Evolutionary conservation across 2,888 invertebrate species (phyloP), one percentile per base, ranked within the genome.

Genomic region (Deladenus siricidicola): DNA sequence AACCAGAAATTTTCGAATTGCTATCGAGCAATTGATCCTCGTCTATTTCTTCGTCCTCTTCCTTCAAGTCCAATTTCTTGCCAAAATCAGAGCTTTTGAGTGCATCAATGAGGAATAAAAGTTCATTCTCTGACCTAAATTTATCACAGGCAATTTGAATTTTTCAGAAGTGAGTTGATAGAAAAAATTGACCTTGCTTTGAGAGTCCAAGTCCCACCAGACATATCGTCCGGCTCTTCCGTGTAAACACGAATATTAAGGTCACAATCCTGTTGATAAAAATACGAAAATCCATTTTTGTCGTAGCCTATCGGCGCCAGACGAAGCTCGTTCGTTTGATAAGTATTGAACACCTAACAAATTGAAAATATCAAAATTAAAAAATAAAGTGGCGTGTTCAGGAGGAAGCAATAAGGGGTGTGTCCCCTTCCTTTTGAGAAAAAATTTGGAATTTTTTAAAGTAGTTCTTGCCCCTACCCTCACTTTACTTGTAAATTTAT

Each of bases 221-320:
- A 59, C 24, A 58, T 49, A 79, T 96, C 94, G 81, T 96, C 94
- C 69, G 88, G 85, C 79, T 96, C 92, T 81, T 96, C 96, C 78
- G 88, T 87, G 81, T 92, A 98, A 50, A 98, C 86, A 67, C 90
- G 85, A 65, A 96, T 84, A 81, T 91, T 90, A 73, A 89, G 87
- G 26, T 70, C 65, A 28, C 42, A 57, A 49, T 94, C 90, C 59
- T 88, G 85, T 75, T 93, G 89, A 74, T 88, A 86, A 93, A 96
- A 98, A 81, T 98, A 98, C 4, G 88, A 85, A 79, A 89, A 85
- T 0, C 98, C 96, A 76, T 86, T 84, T 66, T 88, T 87, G 82
- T 98, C 98, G 69, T 87, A 84, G 1, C 98, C 98, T 61, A 94
- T 83, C 0, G 96, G 94, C 73, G 89, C 85, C 56, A 88, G 84